A percentile compares a stretch with the other conserved stretches of the same genome.
These are phyloP conservation scores for Sinocyclocheilus anshuiensis DNA, from an alignment of 2,113 vertebrate species.

Conservation along the genomic window DNA sequence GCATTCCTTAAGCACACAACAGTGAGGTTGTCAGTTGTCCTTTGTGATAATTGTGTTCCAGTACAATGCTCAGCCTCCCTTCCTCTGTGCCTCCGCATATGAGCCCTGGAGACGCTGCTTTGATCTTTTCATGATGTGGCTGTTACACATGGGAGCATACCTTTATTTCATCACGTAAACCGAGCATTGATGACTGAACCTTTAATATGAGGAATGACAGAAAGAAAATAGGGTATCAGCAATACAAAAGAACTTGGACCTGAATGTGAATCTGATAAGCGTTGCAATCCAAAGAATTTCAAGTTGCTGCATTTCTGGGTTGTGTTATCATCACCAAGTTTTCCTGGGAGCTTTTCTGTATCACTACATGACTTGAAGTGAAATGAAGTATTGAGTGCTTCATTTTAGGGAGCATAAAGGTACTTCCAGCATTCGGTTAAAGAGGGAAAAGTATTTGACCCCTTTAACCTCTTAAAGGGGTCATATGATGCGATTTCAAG, in stretches of 20 bases:
- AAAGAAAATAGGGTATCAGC: constrained; percentile 10
- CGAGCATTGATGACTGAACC: background rate
- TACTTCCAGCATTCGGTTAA: background rate
- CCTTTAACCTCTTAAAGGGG: too few species aligned
- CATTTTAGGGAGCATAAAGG: background rate
- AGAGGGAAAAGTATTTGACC: too few species aligned
- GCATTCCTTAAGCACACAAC: background rate
- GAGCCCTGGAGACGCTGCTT: constrained; percentile 19
- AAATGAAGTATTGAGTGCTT: background rate
- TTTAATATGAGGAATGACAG: constrained; percentile 8
- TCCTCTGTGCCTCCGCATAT: background rate
- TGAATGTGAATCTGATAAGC: background rate
- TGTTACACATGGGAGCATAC: constrained; percentile 32
- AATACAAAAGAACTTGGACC: background rate
- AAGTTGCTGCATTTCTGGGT: background rate
- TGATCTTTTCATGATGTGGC: constrained; percentile 27
- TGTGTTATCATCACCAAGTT: background rate
- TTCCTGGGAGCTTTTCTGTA: background rate
- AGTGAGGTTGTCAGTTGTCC: constrained; percentile 32
- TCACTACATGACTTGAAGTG: background rate
- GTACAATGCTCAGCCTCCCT: background rate
- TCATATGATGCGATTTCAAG: too few species aligned
- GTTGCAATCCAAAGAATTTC: background rate
- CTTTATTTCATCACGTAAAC: constrained; percentile 34
- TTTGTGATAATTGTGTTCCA: constrained; percentile 35